Evolutionary conservation across 92 coral and sea anemone species (phyloP).

Genomic region (Paragorgia papillata): DNA sequence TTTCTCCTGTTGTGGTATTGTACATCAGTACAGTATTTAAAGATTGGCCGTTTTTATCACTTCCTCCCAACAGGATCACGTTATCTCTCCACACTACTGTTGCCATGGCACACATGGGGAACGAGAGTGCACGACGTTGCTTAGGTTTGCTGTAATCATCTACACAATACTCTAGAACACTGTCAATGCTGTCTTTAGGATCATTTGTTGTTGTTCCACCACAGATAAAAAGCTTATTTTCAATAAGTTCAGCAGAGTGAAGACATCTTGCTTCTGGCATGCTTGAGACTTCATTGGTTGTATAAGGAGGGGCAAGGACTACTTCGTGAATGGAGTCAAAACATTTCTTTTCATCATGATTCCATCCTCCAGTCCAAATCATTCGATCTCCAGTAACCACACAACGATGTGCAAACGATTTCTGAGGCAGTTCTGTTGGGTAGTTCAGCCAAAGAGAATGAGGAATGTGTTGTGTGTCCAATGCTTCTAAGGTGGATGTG

Average conservation of each 20-base stretch:
- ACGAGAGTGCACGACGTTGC: background rate
- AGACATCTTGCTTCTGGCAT: slow-evolving; percentile 27
- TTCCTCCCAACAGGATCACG: slow-evolving; percentile 7
- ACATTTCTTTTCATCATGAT: background rate
- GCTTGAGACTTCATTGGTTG: background rate
- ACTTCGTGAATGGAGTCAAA: slow-evolving; percentile 16
- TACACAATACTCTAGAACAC: slow-evolving; percentile 11
- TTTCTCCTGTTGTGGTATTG: slow-evolving; percentile 14
- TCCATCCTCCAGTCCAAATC: slow-evolving; percentile 18
- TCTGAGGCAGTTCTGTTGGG: background rate
- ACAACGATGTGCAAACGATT: background rate
- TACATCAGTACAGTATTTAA: slow-evolving; percentile 22
- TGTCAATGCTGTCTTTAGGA: background rate
- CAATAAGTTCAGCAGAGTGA: slow-evolving; percentile 13
- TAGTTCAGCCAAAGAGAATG: background rate
- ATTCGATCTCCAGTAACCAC: slow-evolving; percentile 2
- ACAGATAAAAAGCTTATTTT: slow-evolving; percentile 13
- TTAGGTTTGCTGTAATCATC: background rate
- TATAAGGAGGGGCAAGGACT: slow-evolving; percentile 3
- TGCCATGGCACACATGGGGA: slow-evolving; percentile 6
- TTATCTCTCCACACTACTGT: slow-evolving; percentile 12
- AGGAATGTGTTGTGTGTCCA: background rate
- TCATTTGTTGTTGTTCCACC: slow-evolving; percentile 2
- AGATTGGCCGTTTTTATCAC: background rate
- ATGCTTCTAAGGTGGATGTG: background rate